Base-by-base conservation (phyloP, 2,888 invertebrate genomes). In the Hanleya hanleyi region DNA sequence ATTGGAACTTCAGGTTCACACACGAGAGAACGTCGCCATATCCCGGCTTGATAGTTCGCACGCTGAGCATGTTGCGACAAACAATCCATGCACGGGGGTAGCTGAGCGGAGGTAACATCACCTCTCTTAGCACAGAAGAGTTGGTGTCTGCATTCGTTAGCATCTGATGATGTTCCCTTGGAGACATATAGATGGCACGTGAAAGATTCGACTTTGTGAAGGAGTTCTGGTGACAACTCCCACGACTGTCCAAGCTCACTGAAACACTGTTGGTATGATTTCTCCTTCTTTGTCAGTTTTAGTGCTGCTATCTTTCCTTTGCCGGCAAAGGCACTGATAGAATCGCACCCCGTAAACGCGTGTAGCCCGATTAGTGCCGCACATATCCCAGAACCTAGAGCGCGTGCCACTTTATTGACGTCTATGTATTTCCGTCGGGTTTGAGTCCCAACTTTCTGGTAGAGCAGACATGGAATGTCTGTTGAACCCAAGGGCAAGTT, bases 1-100 rank as follows among this genome's bases (percentile, higher is more conserved):
- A 26, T 68, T 26, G 74, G 74, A 26, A 70, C 35, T 2, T 51
- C 64, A 18, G 71, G 71, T 26, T 69, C 33, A 2, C 29, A 12
- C 33, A 67, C 70, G 3, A 75, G 62, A 70, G 62, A 32, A n/a
- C 67, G 29, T 15, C 67, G 38, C 77, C 76, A 76, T 33, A 79
- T 74, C 1, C 67, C 79, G 22, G 71, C 69, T 47, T 79, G 79
- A 57, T 79, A 79, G 69, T 78, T 78, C 5, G 78, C 78, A 18
- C 78, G 38, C 18, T 29, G 22, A 12, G 41, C 36, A 36, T 77
- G 79, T 41, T 74, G 41, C 22, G 12, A n/a, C 33, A 76, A 41
- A 32, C 66, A 37, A 47, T 72, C 77, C 35, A 36, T 22, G 41
- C 74, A 75, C 50, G 76, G 76, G 37, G 73, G 77, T 32, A 79